These are phyloP conservation scores for Euzophera pinguis DNA, from an alignment of 2,888 invertebrate species.

Conservation along the genomic window DNA sequence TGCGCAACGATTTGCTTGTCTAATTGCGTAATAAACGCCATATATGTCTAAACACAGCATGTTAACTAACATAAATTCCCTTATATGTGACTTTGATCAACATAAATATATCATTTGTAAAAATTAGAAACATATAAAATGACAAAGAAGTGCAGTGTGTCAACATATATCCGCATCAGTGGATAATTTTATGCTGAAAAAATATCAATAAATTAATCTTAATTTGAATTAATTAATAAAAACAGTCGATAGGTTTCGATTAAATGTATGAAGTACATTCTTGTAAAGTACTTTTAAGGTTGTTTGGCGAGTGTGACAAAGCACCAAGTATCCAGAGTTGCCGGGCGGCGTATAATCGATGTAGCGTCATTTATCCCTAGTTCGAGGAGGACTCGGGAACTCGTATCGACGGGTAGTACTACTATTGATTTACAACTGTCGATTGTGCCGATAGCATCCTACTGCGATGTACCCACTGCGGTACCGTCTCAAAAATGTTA, in stretches of 20 bases:
- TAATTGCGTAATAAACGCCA: conserved; percentile 3
- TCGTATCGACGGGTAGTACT: neutral
- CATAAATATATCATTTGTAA: conserved; percentile 1
- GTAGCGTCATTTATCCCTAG: conserved; percentile 19
- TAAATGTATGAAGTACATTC: too few species aligned
- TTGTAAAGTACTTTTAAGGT: too few species aligned
- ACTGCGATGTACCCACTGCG: conserved; percentile 13
- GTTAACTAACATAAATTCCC: neutral
- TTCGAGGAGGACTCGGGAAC: neutral
- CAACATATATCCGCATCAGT: conserved; percentile 1
- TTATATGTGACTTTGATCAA: neutral
- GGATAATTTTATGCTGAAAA: neutral
- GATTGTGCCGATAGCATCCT: conserved; percentile 33
- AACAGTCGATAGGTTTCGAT: neutral
- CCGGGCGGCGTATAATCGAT: conserved; percentile 13
- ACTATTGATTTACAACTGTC: conserved; percentile 59
- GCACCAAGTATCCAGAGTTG: neutral
- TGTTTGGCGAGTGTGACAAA: too few species aligned
- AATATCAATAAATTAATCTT: neutral
- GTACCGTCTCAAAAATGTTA: conserved; percentile 17
- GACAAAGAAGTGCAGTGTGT: conserved; percentile 1
- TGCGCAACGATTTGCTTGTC: neutral
- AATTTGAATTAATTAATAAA: neutral
- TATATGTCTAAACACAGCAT: neutral
- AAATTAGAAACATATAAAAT: neutral